Conservation (phyloP, 37 sponge, comb jelly and placozoan genomes). For the Aplysina aerophoba region DNA sequence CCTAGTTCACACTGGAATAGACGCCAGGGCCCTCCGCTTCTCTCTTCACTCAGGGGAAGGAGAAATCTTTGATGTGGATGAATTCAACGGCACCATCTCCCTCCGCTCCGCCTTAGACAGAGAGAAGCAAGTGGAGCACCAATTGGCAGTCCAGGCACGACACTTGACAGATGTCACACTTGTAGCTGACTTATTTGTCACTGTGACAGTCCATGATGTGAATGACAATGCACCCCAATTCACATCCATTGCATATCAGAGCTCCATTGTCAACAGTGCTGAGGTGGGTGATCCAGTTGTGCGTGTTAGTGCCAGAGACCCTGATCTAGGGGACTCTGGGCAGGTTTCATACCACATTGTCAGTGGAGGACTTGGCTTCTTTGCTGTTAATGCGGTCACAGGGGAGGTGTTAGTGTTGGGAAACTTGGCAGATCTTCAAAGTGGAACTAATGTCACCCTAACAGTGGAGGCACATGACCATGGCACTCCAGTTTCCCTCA, state of each 20-base stretch:
- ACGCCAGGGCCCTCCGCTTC: neutral
- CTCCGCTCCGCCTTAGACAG: conserved; percentile 33
- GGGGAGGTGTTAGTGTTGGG: conserved; percentile 44
- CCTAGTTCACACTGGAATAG: neutral
- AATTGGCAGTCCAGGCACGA: conserved; percentile 50
- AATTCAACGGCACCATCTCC: conserved; percentile 27
- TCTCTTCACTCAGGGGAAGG: neutral
- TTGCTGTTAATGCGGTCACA: conserved; percentile 49
- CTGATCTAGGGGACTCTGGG: conserved; percentile 54
- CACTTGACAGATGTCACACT: conserved; percentile 24
- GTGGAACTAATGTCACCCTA: conserved; percentile 33
- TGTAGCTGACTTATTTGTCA: conserved; percentile 19
- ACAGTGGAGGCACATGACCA: conserved; percentile 47
- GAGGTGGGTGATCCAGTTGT: conserved; percentile 34
- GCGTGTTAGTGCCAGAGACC: conserved; percentile 43
- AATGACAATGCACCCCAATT: conserved; percentile 77
- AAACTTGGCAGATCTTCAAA: neutral
- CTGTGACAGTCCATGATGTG: conserved; percentile 52
- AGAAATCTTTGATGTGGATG: conserved; percentile 37
- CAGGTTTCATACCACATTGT: conserved; percentile 30
- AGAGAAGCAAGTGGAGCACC: conserved; percentile 38
- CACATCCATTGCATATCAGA: conserved; percentile 24
- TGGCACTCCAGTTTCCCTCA: conserved; percentile 48
- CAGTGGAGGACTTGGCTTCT: conserved; percentile 1
- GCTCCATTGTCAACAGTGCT: conserved; percentile 35